Evolutionary conservation across 2,113 vertebrate genomes (phyloP).

Genomic region (human (Homo sapiens)): GRCh38 chr18:47356501-47357000

Average conservation of each 20-base stretch:
- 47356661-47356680: background rate
- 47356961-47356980: background rate
- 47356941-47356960: background rate
- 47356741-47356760: background rate
- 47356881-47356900: background rate
- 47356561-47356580: background rate
- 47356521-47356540: background rate
- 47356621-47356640: background rate
- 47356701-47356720: background rate
- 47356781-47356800: background rate
- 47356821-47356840: fast-evolving
- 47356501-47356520: background rate
- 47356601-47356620: background rate
- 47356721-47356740: background rate
- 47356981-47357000: background rate
- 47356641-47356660: background rate
- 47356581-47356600: background rate
- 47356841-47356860: background rate
- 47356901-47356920: background rate
- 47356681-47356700: background rate
- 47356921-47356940: background rate
- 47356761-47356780: background rate
- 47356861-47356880: background rate
- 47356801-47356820: background rate
- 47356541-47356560: background rate